Percentiles rank a stretch among this genome's conserved stretches.
These are phyloP conservation scores for Psammodynastes pulverulentus DNA, from an alignment of 2,113 vertebrate species.

Conservation along the genomic window DNA sequence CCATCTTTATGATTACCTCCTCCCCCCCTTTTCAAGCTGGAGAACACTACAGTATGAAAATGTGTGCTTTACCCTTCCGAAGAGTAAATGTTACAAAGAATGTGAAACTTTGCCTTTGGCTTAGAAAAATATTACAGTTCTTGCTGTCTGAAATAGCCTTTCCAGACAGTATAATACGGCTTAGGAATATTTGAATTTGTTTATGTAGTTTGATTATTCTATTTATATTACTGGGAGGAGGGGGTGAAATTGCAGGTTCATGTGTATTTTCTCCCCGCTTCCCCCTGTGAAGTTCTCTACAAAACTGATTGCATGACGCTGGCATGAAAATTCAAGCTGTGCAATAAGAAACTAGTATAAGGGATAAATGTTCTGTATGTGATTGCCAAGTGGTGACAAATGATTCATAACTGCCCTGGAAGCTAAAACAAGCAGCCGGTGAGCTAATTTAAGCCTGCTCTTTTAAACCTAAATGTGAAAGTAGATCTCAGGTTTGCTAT, in stretches of 20 bases:
- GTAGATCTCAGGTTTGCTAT: neutral
- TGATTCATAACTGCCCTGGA: neutral
- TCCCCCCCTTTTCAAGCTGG: neutral
- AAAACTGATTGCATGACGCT: neutral
- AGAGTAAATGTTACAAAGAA: neutral
- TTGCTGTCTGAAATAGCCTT: neutral
- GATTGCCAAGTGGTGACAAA: neutral
- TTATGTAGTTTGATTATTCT: neutral
- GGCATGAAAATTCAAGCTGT: neutral
- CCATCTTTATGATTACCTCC: neutral
- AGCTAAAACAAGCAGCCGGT: neutral
- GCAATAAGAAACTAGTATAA: neutral
- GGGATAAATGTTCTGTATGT: neutral
- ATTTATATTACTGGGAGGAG: neutral
- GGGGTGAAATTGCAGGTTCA: neutral
- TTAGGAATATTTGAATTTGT: neutral
- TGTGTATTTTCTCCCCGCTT: neutral
- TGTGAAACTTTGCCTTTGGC: neutral
- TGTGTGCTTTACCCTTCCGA: neutral
- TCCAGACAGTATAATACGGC: neutral
- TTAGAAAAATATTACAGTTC: neutral
- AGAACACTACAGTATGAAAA: neutral
- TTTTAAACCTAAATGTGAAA: neutral
- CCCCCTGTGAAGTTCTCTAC: neutral
- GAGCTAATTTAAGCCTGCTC: slow-evolving; percentile 23